Evolutionary conservation across 2,113 vertebrate genomes (phyloP).

Genomic region (Vidua chalybeata): DNA sequence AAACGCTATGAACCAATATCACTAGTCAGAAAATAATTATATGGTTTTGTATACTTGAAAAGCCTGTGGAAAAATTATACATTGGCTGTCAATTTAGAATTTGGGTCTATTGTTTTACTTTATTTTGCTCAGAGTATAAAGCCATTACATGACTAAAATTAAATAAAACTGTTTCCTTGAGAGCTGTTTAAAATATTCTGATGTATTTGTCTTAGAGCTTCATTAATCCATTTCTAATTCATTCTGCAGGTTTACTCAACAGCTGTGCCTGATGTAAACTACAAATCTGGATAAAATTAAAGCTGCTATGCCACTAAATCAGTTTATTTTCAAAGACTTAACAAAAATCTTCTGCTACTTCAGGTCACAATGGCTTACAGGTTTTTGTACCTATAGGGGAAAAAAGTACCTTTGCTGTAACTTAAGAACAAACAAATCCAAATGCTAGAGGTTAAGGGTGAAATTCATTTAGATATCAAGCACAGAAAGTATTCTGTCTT

Average conservation of each 20-base stretch:
- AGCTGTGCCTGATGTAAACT: slow-evolving; percentile 61
- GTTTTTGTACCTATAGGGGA: not conserved
- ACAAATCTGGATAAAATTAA: slow-evolving; percentile 67
- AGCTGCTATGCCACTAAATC: slow-evolving; percentile 47
- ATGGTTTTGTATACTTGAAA: slow-evolving; percentile 45
- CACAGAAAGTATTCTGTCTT: not conserved
- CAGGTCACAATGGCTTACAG: not conserved
- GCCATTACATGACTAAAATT: slow-evolving; percentile 51
- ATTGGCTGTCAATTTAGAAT: slow-evolving; percentile 43
- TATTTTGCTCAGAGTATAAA: slow-evolving; percentile 55
- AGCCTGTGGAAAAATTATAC: not conserved
- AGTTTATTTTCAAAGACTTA: slow-evolving; percentile 57
- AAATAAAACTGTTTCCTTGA: slow-evolving; percentile 52
- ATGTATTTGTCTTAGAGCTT: slow-evolving; percentile 61
- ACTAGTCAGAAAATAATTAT: slow-evolving; percentile 56
- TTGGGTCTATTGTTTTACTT: slow-evolving; percentile 48
- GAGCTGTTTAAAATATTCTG: slow-evolving; percentile 56
- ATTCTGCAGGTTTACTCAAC: slow-evolving; percentile 70
- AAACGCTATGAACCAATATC: slow-evolving; percentile 6
- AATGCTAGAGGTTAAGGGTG: not conserved
- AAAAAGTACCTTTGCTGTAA: not conserved
- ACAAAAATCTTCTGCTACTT: slow-evolving; percentile 41
- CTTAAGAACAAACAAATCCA: not conserved
- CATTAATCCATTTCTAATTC: slow-evolving; percentile 71
- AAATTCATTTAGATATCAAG: not conserved